A percentile compares a stretch with the other conserved stretches of the same genome.
Evolutionary conservation across 2,113 vertebrate genomes (phyloP).

Genomic region (Osmerus eperlanus): DNA sequence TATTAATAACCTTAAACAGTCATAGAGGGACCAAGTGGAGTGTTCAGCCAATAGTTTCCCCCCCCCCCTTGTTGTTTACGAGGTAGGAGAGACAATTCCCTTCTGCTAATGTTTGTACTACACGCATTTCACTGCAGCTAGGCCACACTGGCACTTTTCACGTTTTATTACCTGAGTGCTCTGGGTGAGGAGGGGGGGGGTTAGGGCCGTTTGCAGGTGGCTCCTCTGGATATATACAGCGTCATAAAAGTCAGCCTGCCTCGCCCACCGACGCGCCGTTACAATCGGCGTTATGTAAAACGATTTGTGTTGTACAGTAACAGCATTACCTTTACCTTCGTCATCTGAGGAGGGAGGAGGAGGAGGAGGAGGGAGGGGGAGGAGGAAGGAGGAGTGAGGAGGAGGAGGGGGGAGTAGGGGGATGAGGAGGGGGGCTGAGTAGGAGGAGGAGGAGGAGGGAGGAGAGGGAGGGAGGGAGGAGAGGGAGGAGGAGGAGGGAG

Average conservation of each 20-base stretch:
- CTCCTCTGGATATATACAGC: slow-evolving; percentile 38
- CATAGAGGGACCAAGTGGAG: not conserved
- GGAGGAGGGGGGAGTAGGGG: too few relatives aligned
- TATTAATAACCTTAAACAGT: slow-evolving; percentile 8
- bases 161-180: slow-evolving; percentile 52
- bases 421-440: too few relatives aligned
- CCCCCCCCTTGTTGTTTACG: slow-evolving; percentile 33
- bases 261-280: slow-evolving; percentile 47
- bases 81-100: slow-evolving; percentile 34
- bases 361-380: too few relatives aligned
- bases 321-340: slow-evolving; percentile 41
- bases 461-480: too few relatives aligned
- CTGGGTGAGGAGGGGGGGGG: not conserved
- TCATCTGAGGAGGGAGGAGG: too few relatives aligned
- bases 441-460: too few relatives aligned
- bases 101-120: slow-evolving; percentile 46
- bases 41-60: slow-evolving; percentile 7
- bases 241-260: slow-evolving; percentile 54
- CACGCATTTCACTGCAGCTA: slow-evolving; percentile 29
- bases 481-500: too few relatives aligned
- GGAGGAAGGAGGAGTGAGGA: too few relatives aligned
- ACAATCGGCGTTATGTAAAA: slow-evolving; percentile 54
- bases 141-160: slow-evolving; percentile 38
- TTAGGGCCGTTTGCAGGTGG: slow-evolving; percentile 51
- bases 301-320: slow-evolving; percentile 41